Conservation (phyloP, 2,113 vertebrate genomes). For the Amphiprion ocellaris region DNA sequence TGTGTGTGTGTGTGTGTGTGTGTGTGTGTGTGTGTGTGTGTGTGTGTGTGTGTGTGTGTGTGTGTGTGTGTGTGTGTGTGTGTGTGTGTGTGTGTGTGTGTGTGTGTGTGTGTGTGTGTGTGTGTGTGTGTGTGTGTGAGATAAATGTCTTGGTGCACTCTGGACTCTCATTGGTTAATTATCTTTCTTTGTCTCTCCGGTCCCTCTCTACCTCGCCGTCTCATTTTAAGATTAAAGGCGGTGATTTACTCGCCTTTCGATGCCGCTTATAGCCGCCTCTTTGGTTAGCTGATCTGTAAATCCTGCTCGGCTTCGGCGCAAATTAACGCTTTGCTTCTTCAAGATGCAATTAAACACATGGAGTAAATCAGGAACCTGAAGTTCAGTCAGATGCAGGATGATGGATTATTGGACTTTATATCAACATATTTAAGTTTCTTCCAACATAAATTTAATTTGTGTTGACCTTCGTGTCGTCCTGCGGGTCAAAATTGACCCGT, state of each 20-base stretch:
- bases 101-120: conserved; percentile 37
- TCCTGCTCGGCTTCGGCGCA: not conserved
- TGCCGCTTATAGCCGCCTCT: not conserved
- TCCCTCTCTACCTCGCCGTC: not conserved
- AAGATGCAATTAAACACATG: too few species aligned
- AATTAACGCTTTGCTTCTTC: not conserved
- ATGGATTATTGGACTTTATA: too few species aligned
- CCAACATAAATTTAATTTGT: too few species aligned
- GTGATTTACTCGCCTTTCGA: not conserved
- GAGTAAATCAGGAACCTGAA: not conserved
- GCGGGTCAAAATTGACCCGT: too few species aligned
- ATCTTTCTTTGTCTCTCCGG: conserved; percentile 52
- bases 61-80: conserved; percentile 34
- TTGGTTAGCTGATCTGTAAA: not conserved
- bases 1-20: conserved; percentile 34
- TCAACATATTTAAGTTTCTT: too few species aligned
- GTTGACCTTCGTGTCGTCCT: too few species aligned
- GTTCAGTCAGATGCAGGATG: not conserved
- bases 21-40: conserved; percentile 41
- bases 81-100: conserved; percentile 33
- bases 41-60: conserved; percentile 22
- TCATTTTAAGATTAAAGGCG: conserved; percentile 4
- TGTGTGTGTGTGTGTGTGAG: conserved; percentile 23
- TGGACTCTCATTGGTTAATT: conserved; percentile 56
- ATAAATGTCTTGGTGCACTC: conserved; percentile 45